phyloP scores from a whole-genome alignment of 2,888 invertebrate genomes.

The Drosophila sordidula region DNA sequence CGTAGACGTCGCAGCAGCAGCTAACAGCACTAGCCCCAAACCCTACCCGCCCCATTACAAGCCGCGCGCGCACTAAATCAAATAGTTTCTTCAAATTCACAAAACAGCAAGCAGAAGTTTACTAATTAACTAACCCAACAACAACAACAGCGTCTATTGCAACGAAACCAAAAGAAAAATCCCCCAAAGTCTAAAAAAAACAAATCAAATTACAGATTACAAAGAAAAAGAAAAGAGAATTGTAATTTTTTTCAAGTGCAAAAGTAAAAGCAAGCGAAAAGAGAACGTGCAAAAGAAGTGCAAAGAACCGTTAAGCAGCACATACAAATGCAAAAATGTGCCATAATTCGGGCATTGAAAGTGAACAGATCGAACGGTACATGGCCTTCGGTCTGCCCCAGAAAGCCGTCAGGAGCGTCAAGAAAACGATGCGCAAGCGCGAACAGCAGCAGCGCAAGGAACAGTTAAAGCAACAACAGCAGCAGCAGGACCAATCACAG shows the following conservation, averaged over 20 bases:
- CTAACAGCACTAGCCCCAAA: constrained; percentile 30
- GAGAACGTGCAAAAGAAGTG: constrained; percentile 25
- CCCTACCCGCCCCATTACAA: constrained; percentile 10
- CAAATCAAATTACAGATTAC: constrained; percentile 13
- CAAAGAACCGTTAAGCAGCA: constrained; percentile 34
- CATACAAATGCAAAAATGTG: constrained; percentile 81
- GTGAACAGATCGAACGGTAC: constrained; percentile 83
- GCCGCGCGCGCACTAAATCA: constrained; percentile 38
- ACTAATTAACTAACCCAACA: constrained; percentile 51
- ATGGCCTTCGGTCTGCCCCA: constrained; percentile 83
- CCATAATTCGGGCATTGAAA: constrained; percentile 82
- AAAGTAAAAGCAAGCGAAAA: constrained; percentile 16
- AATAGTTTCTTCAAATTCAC: constrained; percentile 13
- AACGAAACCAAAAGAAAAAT: constrained; percentile 17
- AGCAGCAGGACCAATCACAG: constrained; percentile 30
- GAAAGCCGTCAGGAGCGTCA: constrained; percentile 82
- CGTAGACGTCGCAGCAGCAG: constrained; percentile 56
- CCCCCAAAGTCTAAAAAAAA: background rate
- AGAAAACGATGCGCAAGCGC: constrained; percentile 81
- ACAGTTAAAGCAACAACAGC: constrained; percentile 25
- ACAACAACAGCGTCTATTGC: constrained; percentile 12
- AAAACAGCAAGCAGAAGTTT: constrained; percentile 20
- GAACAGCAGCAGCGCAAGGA: constrained; percentile 57
- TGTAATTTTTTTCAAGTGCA: constrained; percentile 46
- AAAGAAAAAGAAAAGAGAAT: constrained; percentile 2